Evolutionary conservation across 2,797 vertebrate genomes (phyloP), one percentile per base, ranked within the genome.

Genomic region (Schizothorax lantsangensis): DNA sequence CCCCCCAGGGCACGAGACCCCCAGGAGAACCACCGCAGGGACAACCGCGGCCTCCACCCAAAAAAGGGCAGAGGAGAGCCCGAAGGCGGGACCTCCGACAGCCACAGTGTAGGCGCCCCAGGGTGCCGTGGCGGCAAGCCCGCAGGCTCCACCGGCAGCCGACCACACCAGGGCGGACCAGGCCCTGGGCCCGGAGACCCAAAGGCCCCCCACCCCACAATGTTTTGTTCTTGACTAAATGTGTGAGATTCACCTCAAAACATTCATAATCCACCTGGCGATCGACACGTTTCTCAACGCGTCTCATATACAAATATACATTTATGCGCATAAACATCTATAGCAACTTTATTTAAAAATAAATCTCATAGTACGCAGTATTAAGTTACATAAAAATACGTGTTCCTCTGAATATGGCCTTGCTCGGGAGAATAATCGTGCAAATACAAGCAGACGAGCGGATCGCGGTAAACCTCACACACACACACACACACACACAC

Each of bases 311-410:
- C 88, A 82, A 81, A 93, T 89, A 93, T 89, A 88, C 84, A 88
- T 86, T 90, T 93, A 90, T 92, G 49, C 89, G 92, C 90, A 91
- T n/a, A 89, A 80, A 91, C 84, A 88, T 88, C 89, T 75, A 85
- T 64, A 91, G 78, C 81, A 89, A 79, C 84, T 87, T 88, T 88
- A 52, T 83, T 92, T 89, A 88, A 94, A 94, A 94, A 93, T 91
- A 91, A 93, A 91, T 89, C 89, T 90, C 87, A 90, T 91, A 89
- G 75, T 88, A 75, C 85, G 89, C 84, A 89, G 64, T 68, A 89
- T 71, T 89, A 89, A 90, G 84, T 91, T 88, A 91, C 85, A 92
- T 64, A 92, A 93, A 92, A 93, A 93, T 90, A 92, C 4, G 57
- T 90, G 72, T 33, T 86, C 90, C 82, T 90, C 86, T 84, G 87